Percentiles rank a stretch among this genome's conserved stretches.
Evolutionary conservation across 2,797 vertebrate species (phyloP).

Genomic region (Alfaro cultratus): DNA sequence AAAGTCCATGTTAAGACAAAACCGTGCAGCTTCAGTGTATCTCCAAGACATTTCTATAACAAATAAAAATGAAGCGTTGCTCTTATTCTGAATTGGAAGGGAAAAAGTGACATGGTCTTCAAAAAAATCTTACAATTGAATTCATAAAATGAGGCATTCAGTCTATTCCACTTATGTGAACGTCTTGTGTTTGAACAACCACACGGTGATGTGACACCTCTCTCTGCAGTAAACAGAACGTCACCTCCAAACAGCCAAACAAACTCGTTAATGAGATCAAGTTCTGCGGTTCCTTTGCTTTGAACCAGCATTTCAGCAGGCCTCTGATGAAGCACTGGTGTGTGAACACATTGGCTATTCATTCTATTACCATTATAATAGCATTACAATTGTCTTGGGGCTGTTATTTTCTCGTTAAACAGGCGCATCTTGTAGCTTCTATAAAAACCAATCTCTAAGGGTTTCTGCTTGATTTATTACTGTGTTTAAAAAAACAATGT

Average conservation of each 20-base stretch:
- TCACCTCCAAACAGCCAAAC: not conserved
- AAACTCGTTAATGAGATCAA: not conserved
- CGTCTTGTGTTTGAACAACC: not conserved
- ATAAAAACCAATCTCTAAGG: not conserved
- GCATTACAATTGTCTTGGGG: not conserved
- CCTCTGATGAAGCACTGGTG: not conserved
- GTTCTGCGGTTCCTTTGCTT: not conserved
- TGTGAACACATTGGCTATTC: not conserved
- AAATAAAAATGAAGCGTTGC: not conserved
- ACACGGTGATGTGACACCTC: not conserved
- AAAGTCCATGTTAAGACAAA: too few species aligned
- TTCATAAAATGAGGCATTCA: not conserved
- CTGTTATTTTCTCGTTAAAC: constrained; percentile 6
- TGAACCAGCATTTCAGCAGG: not conserved
- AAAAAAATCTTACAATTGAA: not conserved
- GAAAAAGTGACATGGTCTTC: not conserved
- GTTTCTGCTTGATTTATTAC: constrained; percentile 6
- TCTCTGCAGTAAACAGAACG: not conserved
- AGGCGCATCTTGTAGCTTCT: constrained; percentile 3
- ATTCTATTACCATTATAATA: not conserved
- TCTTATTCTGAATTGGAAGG: not conserved
- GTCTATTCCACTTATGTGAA: not conserved
- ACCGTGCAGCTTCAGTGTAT: not conserved
- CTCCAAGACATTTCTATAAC: not conserved
- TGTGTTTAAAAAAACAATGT: not conserved